These are phyloP conservation scores for Hippoglossus stenolepis DNA, from an alignment of 2,113 vertebrate species.

Conservation along the genomic window DNA sequence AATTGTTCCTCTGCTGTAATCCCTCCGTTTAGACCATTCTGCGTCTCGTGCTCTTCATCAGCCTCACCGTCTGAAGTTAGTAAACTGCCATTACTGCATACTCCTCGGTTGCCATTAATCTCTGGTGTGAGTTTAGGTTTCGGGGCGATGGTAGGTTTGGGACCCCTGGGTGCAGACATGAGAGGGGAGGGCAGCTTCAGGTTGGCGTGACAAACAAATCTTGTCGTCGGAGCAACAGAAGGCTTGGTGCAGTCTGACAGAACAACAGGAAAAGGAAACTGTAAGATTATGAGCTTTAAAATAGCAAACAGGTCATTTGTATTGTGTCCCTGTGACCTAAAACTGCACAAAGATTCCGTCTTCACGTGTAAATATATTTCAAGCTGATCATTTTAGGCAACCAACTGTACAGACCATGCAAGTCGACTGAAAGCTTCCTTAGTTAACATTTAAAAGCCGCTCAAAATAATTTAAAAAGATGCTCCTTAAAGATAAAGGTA, in stretches of 20 bases:
- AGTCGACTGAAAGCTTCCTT: not conserved
- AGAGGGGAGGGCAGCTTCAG: constrained; percentile 83
- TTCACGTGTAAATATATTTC: not conserved
- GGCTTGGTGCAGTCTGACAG: constrained; percentile 89
- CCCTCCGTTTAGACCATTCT: constrained; percentile 49
- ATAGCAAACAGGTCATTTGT: constrained; percentile 72
- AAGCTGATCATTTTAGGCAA: constrained; percentile 12
- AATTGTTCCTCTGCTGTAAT: constrained; percentile 38
- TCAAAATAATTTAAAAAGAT: not conserved
- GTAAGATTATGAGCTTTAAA: constrained; percentile 78
- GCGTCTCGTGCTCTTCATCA: constrained; percentile 69
- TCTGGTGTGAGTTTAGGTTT: constrained; percentile 87
- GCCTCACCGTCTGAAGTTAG: constrained; percentile 67
- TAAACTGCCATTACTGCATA: constrained; percentile 80
- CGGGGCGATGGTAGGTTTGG: constrained; percentile 91
- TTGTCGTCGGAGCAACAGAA: constrained; percentile 90
- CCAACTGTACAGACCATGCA: not conserved
- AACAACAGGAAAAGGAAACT: constrained; percentile 82
- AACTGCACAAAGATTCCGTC: constrained; percentile 28
- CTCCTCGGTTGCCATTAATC: constrained; percentile 80
- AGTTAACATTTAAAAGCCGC: not conserved
- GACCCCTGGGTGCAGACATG: constrained; percentile 84
- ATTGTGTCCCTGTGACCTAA: constrained; percentile 64
- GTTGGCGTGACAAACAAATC: constrained; percentile 80
- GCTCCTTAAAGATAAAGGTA: constrained; percentile 1